A percentile compares a stretch with the other conserved stretches of the same genome.
phyloP scores from a whole-genome alignment of 1,140 invertebrate genomes.

The Octopus sinensis region DNA sequence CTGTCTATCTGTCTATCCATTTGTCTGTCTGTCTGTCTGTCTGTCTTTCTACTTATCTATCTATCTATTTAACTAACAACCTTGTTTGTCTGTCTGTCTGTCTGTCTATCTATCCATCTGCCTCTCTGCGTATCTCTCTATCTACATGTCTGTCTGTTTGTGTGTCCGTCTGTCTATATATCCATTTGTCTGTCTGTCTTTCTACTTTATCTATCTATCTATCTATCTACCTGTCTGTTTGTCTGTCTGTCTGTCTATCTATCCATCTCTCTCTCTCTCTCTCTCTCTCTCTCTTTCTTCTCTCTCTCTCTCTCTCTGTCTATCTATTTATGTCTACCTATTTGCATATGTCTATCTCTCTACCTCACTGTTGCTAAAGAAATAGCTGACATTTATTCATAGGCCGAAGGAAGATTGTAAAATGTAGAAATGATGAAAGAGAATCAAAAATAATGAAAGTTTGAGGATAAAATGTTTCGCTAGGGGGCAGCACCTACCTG shows the following conservation, averaged over 20 bases:
- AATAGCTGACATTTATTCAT: background rate
- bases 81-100: background rate
- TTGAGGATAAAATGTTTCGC: no score
- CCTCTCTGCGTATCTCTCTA: background rate
- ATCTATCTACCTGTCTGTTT: background rate
- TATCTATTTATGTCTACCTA: background rate
- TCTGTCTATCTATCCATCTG: background rate
- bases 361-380: background rate
- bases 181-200: background rate
- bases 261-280: background rate
- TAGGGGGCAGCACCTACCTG: slow-evolving; percentile 57
- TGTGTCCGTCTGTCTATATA: background rate
- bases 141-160: background rate
- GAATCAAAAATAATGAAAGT: no score
- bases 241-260: background rate
- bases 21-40: background rate
- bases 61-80: background rate
- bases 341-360: background rate
- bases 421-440: no score
- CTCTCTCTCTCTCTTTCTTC: background rate
- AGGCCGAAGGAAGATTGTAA: background rate
- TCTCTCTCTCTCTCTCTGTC: background rate
- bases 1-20: background rate
- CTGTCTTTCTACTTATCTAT: background rate
- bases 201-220: background rate